Conservation (phyloP, 2,797 vertebrate species). For the Peromyscus nudipes region DNA sequence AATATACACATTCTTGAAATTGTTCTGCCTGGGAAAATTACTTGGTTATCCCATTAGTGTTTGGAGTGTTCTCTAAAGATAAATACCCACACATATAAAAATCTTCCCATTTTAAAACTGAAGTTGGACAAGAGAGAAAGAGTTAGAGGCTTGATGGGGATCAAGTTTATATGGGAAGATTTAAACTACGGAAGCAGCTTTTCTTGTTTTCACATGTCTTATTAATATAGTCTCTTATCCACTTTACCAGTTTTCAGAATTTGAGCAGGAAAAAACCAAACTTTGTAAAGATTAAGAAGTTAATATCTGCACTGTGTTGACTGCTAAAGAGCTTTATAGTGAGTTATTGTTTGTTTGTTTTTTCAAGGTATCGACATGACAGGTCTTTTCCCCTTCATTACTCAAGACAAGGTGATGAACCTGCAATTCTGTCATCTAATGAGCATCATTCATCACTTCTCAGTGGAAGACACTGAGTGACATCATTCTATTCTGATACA, state of each 20-base stretch:
- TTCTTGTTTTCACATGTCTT: neutral
- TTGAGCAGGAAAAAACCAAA: neutral
- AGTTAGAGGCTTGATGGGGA: neutral
- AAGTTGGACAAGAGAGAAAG: neutral
- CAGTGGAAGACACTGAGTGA: neutral
- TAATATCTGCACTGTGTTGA: slow-evolving; percentile 1
- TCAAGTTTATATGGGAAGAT: neutral
- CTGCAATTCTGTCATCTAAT: neutral
- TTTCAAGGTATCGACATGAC: neutral
- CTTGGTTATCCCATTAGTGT: slow-evolving; percentile 38
- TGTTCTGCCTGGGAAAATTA: slow-evolving; percentile 2
- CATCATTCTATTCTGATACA: neutral
- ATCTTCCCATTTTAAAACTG: slow-evolving; percentile 23
- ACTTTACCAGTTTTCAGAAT: slow-evolving; percentile 4
- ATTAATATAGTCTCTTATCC: slow-evolving; percentile 34
- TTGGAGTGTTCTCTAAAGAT: slow-evolving; percentile 33
- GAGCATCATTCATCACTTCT: neutral
- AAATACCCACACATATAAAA: slow-evolving; percentile 36
- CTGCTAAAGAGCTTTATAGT: neutral
- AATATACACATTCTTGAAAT: slow-evolving; percentile 19
- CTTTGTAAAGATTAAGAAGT: slow-evolving; percentile 31
- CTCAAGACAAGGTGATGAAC: slow-evolving; percentile 8
- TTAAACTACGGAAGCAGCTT: neutral
- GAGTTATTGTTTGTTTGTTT: neutral
- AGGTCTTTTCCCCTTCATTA: slow-evolving; percentile 46